Evolutionary conservation across 92 coral and sea anemone genomes (phyloP).

Genomic region (Porites evermanni): DNA sequence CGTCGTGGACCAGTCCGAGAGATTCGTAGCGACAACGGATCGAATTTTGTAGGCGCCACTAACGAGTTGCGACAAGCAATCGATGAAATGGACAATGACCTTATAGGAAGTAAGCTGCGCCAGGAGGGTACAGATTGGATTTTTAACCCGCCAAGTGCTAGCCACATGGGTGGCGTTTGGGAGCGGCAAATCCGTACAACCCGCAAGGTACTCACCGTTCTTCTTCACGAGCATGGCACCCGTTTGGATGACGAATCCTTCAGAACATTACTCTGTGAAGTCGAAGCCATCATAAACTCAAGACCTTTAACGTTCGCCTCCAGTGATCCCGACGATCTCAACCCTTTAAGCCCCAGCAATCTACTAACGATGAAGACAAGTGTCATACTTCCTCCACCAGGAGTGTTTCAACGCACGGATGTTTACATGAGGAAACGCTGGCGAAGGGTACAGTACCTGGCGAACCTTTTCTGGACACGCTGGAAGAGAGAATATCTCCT

Average conservation of each 20-base stretch:
- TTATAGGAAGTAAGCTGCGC: no score
- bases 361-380: conserved; percentile 58
- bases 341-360: conserved; percentile 66
- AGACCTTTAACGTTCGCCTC: conserved; percentile 54
- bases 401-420: conserved; percentile 52
- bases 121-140: no score
- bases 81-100: conserved; percentile 43
- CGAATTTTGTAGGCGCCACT: conserved; percentile 66
- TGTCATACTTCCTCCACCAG: conserved; percentile 68
- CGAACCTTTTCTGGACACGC: conserved; percentile 52
- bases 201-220: conserved; percentile 53
- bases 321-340: conserved; percentile 53
- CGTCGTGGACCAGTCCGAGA: conserved; percentile 66
- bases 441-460: conserved; percentile 62
- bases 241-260: conserved; percentile 69
- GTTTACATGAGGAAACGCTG: conserved; percentile 55
- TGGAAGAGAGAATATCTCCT: conserved; percentile 64
- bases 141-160: no score
- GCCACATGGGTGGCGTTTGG: conserved; percentile 70
- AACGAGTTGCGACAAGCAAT: conserved; percentile 53
- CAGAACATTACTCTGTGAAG: conserved; percentile 57
- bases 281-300: conserved; percentile 57
- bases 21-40: conserved; percentile 63
- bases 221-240: conserved; percentile 58
- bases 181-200: conserved; percentile 66